Evolutionary conservation across 2,797 vertebrate species (phyloP), one percentile per base, ranked within the genome.

Genomic region (Ctenopoma kingsleyae): DNA sequence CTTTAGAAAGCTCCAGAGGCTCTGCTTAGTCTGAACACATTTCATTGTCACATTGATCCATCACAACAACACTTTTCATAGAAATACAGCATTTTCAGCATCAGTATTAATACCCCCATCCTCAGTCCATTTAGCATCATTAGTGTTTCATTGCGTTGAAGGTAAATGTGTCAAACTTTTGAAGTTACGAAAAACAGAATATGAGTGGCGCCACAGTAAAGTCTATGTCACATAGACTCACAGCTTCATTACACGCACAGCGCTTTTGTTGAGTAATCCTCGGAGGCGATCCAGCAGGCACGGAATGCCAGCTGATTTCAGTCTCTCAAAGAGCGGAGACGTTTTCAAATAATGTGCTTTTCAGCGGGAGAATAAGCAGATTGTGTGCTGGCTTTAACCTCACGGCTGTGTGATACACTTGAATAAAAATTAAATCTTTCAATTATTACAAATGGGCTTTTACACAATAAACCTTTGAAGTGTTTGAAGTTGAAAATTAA

Each of bases 171-270:
- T n/a, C 20, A 17, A 30, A 41, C 10, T 41, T 56, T 13, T 51
- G 32, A 62, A 1, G 61, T 58, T 69, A 74, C 55, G 47, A 66
- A 62, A 47, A 57, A 79, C 56, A 53, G 54, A 66, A 76, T 50
- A 74, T 63, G 36, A 83, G 38, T 36, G 46, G 4, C 0, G 1
- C 35, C 60, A 23, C 43, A 62, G 43, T 66, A 23, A 63, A 19
- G 41, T 47, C 58, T 36, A 19, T 53, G 78, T 80, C 73, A 81
- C 80, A 73, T 52, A 27, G 79, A 80, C 73, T 80, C 80, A 73
- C 51, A 27, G 30, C 75, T 70, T 78, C 47, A 88, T 90, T 74
- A 85, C 68, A 66, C 59, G 85, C 70, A 38, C 65, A 41, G 16
- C 46, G 68, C 59, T 58, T 60, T 80, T 78, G 70, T 76, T 71